These are phyloP conservation scores for Bombus affinis DNA, from an alignment of 1,140 invertebrate genomes.

Conservation along the genomic window DNA sequence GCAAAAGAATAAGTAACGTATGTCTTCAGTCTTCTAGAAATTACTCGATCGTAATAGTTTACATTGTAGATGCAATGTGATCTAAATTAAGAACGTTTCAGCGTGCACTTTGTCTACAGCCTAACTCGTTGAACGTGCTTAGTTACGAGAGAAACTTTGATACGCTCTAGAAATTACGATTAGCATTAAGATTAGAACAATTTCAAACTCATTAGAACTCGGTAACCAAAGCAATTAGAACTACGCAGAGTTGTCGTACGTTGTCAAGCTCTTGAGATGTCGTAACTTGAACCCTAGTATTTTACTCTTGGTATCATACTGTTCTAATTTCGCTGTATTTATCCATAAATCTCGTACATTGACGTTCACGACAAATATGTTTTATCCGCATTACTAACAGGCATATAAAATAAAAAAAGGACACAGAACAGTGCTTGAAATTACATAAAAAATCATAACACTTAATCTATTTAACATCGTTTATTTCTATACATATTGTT, in stretches of 20 bases:
- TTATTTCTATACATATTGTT: too few relatives aligned
- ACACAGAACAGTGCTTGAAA: too few relatives aligned
- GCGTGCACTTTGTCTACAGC: too few relatives aligned
- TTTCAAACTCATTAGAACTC: conserved; percentile 22
- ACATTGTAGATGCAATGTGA: neutral
- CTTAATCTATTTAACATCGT: too few relatives aligned
- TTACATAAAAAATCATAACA: too few relatives aligned
- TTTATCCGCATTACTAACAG: neutral
- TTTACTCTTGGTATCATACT: neutral
- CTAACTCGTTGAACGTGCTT: neutral
- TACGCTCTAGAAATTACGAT: conserved; percentile 9
- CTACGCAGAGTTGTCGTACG: neutral
- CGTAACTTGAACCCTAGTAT: neutral
- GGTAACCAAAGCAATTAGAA: conserved; percentile 19
- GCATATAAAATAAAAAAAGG: too few relatives aligned
- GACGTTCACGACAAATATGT: neutral
- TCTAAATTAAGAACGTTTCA: neutral
- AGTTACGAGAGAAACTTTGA: conserved; percentile 10
- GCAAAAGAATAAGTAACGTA: neutral
- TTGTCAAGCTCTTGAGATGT: neutral
- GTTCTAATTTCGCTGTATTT: neutral
- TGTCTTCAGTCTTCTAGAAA: neutral
- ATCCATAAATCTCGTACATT: neutral
- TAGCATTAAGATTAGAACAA: conserved; percentile 37
- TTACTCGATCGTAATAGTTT: neutral